Conservation (phyloP, 2,113 vertebrate species). For the Mus spicilegus region DNA sequence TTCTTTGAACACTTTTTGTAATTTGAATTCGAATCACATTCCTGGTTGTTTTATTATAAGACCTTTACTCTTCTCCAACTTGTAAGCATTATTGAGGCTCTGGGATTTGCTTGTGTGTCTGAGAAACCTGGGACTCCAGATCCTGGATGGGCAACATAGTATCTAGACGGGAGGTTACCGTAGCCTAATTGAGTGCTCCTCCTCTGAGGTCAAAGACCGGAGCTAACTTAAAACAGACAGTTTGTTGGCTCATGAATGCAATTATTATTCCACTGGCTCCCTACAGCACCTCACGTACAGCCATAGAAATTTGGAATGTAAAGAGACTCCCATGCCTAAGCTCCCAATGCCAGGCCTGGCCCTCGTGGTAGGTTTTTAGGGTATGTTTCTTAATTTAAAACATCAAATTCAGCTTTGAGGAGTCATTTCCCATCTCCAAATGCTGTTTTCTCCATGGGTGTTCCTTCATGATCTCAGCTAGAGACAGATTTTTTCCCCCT, state of each 20-base stretch:
- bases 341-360: too few species aligned
- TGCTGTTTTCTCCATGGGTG: background rate
- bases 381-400: background rate
- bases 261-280: background rate
- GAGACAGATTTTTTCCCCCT: background rate
- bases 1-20: background rate
- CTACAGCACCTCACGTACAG: accelerated
- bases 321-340: background rate
- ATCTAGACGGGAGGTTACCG: background rate
- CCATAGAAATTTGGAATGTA: background rate
- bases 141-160: background rate
- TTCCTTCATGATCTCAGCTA: too few species aligned
- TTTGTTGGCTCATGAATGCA: background rate
- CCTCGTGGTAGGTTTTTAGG: background rate
- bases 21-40: background rate
- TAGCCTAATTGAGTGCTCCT: accelerated
- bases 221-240: background rate
- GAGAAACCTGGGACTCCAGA: accelerated
- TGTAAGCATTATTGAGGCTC: background rate
- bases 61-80: background rate
- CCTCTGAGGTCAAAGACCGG: accelerated
- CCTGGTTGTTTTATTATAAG: background rate
- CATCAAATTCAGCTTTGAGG: background rate
- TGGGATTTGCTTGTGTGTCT: background rate
- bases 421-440: background rate